phyloP scores from a whole-genome alignment of 2,888 invertebrate species.

The Molorchus minor region DNA sequence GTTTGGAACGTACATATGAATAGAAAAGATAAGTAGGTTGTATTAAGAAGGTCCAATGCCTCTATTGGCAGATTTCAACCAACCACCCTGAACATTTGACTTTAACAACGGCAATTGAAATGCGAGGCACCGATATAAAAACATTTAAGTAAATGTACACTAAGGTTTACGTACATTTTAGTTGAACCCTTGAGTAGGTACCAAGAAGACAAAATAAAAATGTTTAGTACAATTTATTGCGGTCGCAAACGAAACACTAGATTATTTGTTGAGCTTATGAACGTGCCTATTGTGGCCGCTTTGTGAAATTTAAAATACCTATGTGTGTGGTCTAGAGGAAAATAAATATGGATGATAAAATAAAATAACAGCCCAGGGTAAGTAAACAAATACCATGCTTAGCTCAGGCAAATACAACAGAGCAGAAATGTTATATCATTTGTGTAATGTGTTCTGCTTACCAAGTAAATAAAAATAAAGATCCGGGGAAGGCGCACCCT shows the following conservation, averaged over 20 bases:
- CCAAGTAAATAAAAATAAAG: conserved; percentile 13
- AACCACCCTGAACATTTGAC: too few species aligned
- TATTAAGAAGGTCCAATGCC: too few species aligned
- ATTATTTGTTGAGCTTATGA: conserved; percentile 19
- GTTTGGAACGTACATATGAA: too few species aligned
- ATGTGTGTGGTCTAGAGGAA: conserved; percentile 23
- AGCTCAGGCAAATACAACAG: conserved; percentile 21
- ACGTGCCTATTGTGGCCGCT: conserved; percentile 19
- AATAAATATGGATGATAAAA: conserved; percentile 24
- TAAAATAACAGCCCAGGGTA: conserved; percentile 23
- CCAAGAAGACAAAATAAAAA: conserved; percentile 2
- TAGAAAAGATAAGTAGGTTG: too few species aligned
- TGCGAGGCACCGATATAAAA: neutral
- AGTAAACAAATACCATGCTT: conserved; percentile 24
- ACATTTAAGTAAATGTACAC: neutral
- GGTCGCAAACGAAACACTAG: neutral
- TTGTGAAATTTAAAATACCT: conserved; percentile 17
- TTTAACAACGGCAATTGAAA: neutral
- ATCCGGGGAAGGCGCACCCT: neutral
- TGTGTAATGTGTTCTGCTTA: conserved; percentile 19
- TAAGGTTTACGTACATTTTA: neutral
- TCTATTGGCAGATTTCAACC: too few species aligned
- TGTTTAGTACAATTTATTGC: neutral
- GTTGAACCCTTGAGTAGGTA: neutral
- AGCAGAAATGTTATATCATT: conserved; percentile 19